These are phyloP conservation scores for Drosophila tanythrix DNA, from an alignment of 2,888 invertebrate genomes.

Conservation along the genomic window DNA sequence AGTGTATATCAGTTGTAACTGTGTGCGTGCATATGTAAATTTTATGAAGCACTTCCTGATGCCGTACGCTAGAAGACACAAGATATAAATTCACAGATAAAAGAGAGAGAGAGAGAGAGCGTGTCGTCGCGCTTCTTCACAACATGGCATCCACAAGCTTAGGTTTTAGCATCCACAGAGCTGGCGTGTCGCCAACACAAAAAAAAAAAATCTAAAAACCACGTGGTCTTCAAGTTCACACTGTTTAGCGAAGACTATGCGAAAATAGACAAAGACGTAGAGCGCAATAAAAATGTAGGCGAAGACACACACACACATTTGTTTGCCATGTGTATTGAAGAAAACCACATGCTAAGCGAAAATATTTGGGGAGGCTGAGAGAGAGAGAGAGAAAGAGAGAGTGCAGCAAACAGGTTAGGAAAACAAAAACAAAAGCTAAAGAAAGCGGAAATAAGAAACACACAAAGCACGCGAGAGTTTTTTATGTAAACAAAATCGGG, in stretches of 20 bases:
- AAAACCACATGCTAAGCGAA: conserved; percentile 76
- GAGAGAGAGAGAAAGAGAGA: conserved; percentile 3
- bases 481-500: conserved; percentile 72
- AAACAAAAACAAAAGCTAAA: conserved; percentile 48
- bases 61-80: conserved; percentile 49
- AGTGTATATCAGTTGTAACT: conserved; percentile 6
- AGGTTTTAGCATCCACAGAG: conserved; percentile 44
- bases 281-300: conserved; percentile 60
- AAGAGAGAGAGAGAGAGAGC: conserved; percentile 16
- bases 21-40: conserved; percentile 68
- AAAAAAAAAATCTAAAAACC: conserved; percentile 64
- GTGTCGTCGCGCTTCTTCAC: conserved; percentile 19
- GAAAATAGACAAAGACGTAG: conserved; percentile 67
- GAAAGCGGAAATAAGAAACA: conserved; percentile 64
- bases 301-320: conserved; percentile 46
- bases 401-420: conserved; percentile 62
- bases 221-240: conserved; percentile 80
- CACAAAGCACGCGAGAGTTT: conserved; percentile 54
- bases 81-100: conserved; percentile 47
- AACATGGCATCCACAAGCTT: conserved; percentile 60
- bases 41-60: conserved; percentile 75
- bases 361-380: conserved; percentile 47
- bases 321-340: conserved; percentile 61
- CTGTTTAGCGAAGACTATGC: conserved; percentile 49
- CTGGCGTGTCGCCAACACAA: conserved; percentile 44